phyloP scores from a whole-genome alignment of 2,888 invertebrate species.

The Thecophora atra region DNA sequence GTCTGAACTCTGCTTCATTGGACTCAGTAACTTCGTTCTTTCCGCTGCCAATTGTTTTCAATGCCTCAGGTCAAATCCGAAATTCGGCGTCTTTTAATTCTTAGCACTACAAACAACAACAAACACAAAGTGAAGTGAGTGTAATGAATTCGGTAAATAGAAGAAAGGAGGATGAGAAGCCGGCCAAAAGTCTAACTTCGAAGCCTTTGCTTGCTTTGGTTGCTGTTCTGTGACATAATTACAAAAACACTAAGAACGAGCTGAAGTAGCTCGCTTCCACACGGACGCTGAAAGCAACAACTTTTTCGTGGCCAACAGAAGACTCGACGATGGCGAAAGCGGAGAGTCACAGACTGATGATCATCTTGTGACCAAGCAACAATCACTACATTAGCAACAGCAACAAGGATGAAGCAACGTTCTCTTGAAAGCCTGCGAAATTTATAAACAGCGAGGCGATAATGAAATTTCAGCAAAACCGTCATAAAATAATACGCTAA shows the following conservation, averaged over 20 bases:
- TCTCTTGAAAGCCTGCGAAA: neutral
- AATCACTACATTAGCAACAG: constrained; percentile 9
- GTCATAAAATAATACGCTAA: neutral
- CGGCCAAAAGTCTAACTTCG: constrained; percentile 19
- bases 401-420: neutral
- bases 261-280: constrained; percentile 3
- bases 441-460: neutral
- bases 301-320: neutral
- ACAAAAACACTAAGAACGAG: constrained; percentile 22
- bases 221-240: constrained; percentile 31
- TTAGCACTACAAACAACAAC: constrained; percentile 37
- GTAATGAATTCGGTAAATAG: constrained; percentile 39
- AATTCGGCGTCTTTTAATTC: constrained; percentile 47
- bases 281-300: neutral
- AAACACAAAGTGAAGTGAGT: constrained; percentile 44
- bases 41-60: constrained; percentile 12
- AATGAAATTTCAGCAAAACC: neutral
- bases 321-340: constrained; percentile 24
- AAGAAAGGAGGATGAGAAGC: constrained; percentile 21
- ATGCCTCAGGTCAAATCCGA: constrained; percentile 45
- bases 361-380: constrained; percentile 59
- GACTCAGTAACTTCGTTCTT: constrained; percentile 21
- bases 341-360: constrained; percentile 56
- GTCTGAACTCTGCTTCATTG: constrained; percentile 17
- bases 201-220: neutral